Conservation (phyloP, 2,797 vertebrate genomes). For the Urosaurus nigricauda region DNA sequence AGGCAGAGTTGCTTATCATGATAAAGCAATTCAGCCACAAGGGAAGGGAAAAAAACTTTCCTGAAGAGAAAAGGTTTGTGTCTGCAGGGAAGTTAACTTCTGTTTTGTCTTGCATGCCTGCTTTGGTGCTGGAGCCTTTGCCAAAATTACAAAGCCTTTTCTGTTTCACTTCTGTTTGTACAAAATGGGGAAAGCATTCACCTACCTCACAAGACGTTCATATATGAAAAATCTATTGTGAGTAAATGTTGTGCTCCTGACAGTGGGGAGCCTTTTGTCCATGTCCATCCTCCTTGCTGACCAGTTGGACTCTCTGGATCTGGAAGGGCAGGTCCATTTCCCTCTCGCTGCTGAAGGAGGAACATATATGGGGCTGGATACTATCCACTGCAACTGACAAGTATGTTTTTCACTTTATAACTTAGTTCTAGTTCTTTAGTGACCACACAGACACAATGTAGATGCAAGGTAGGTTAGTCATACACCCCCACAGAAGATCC, state of each 20-base stretch:
- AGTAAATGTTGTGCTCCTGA: neutral
- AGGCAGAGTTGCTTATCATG: slow-evolving; percentile 47
- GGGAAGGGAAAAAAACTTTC: neutral
- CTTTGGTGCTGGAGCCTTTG: slow-evolving; percentile 7
- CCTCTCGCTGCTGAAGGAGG: neutral
- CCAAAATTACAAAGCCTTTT: slow-evolving; percentile 41
- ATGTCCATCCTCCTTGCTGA: neutral
- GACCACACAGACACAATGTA: too few species aligned
- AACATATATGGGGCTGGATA: slow-evolving; percentile 31
- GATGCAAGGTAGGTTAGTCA: neutral
- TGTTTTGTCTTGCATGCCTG: slow-evolving; percentile 22
- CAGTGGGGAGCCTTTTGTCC: neutral
- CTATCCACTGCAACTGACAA: neutral
- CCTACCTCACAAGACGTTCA: neutral
- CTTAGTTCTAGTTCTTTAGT: neutral
- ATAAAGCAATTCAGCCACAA: neutral
- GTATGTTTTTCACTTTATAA: neutral
- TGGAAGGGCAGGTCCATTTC: neutral
- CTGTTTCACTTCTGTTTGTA: slow-evolving; percentile 27
- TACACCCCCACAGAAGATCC: neutral
- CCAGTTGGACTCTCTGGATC: slow-evolving; percentile 24
- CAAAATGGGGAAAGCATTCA: neutral
- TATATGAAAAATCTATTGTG: neutral
- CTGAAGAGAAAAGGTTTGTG: slow-evolving; percentile 23
- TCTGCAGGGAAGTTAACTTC: slow-evolving; percentile 47